Evolutionary conservation across 2,113 vertebrate genomes (phyloP), one percentile per base, ranked within the genome.

Genomic region (Hucho hucho): DNA sequence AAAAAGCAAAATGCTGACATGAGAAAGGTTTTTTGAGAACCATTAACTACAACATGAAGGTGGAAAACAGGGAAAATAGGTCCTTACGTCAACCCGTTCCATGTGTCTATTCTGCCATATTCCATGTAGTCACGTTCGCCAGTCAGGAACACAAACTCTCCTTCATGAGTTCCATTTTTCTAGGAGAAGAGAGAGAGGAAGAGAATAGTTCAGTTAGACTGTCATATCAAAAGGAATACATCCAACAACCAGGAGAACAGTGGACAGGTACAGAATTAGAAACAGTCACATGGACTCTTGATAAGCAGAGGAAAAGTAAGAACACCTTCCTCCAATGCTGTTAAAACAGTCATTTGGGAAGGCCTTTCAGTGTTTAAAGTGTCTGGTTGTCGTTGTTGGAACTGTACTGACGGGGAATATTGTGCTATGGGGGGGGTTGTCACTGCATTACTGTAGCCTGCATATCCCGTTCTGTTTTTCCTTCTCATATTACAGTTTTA

Each of bases 121-220:
- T 99, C 94, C 87, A 96, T 82, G 87, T 98, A 99, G 91, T 82
- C 93, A 0, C 90, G 86, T 75, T 95, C 93, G 16, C 98, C 98
- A 0, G 95, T 98, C 69, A 96, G 90, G 80, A 97, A 96, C 80
- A 98, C 92, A 84, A 98, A 99, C 63, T 97, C 95, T 69, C 97
- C 98, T 73, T 99, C 97, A 76, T 95, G 95, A 0, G 95, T 96
- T 75, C 96, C 95, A 6, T 99, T 99, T 95, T 95, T 98, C 98
- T 99, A 47, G 6, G 80, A 72, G 20, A 9, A 43, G 69, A 20
- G 6, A 47, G 37, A 69, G 68, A 25, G n/a, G n/a, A 32, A 32
- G 43, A 70, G 2, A 4, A 66, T 7, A 46, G n/a, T 75, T 87
- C n/a, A 81, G 65, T 78, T 53, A 46, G 69, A 72, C 26, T 63